These are phyloP conservation scores for Seriola rivoliana DNA, from an alignment of 2,113 vertebrate species.

Conservation along the genomic window DNA sequence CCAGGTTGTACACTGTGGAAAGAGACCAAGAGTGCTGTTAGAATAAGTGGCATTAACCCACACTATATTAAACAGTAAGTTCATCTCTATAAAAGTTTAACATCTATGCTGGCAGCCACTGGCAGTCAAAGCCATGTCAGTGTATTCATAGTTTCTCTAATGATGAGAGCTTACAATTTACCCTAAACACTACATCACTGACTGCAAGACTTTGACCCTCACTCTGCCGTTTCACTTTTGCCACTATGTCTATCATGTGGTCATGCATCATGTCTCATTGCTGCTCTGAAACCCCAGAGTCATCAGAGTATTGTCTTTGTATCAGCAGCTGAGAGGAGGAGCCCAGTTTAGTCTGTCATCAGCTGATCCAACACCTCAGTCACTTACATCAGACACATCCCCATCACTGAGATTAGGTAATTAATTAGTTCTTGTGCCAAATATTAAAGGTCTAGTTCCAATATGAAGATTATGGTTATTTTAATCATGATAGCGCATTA, in stretches of 20 bases:
- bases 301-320: background rate
- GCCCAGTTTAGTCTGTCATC: conserved; percentile 24
- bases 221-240: background rate
- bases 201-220: background rate
- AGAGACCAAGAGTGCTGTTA: background rate
- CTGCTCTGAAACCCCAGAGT: background rate
- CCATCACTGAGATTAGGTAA: background rate
- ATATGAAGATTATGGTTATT: no score
- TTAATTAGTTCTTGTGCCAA: background rate
- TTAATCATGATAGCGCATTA: background rate
- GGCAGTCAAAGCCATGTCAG: no score
- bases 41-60: background rate
- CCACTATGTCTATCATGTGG: background rate
- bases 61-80: background rate
- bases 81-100: background rate
- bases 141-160: no score
- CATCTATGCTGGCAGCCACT: background rate
- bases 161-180: background rate
- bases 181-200: background rate
- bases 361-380: conserved; percentile 67
- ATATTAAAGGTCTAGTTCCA: background rate
- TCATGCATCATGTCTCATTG: background rate
- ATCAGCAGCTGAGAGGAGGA: conserved; percentile 7
- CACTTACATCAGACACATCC: conserved; percentile 44
- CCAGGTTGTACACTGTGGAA: conserved; percentile 39